Evolutionary conservation across 2,888 invertebrate species (phyloP), one percentile per base, ranked within the genome.

Genomic region (Pilophorus perplexus): DNA sequence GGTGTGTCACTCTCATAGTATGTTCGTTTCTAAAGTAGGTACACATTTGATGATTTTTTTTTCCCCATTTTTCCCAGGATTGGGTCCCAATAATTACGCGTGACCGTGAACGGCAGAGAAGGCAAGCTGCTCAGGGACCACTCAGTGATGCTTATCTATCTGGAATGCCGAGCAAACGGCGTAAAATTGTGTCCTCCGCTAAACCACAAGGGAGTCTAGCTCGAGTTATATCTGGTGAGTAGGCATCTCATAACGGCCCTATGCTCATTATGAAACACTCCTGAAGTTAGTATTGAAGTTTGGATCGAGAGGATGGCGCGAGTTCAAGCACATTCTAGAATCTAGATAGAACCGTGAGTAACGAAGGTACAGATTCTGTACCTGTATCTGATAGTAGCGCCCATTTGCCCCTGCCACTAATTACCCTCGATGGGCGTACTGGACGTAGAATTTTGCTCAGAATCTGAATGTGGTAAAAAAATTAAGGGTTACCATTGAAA

Each of bases 121-220:
- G 83, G 54, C 83, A 85, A 70, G 73, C 71, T 59, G 70, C 76
- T 10, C 81, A 81, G 70, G 74, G 76, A 5, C 85, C 88, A 25
- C 88, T 88, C 77, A 94, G 94, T 75, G 94, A 95, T 79, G 92
- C 91, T 0, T 96, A 95, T 77, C 80, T 94, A 46, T 85, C 88
- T 6, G 91, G 92, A 10, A 88, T 95, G 87, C 92, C 96, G 12
- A 86, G 89, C 40, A 91, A 93, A 77, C 84, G 93, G 68, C 86
- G 94, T 70, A 90, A 91, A 76, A 82, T 93, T 70, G 80, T 88
- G 74, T 82, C 74, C 12, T 72, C 73, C 55, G 68, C 73, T 65
- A 77, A 76, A 71, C 75, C 75, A 1, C 74, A 73, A 57, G 74
- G 74, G 23, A 71, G 69, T 64, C 71, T 74, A 3, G 69, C 71